Evolutionary conservation across 2,888 invertebrate genomes (phyloP), one percentile per base, ranked within the genome.

Genomic region (Cheilosia scutellata): DNA sequence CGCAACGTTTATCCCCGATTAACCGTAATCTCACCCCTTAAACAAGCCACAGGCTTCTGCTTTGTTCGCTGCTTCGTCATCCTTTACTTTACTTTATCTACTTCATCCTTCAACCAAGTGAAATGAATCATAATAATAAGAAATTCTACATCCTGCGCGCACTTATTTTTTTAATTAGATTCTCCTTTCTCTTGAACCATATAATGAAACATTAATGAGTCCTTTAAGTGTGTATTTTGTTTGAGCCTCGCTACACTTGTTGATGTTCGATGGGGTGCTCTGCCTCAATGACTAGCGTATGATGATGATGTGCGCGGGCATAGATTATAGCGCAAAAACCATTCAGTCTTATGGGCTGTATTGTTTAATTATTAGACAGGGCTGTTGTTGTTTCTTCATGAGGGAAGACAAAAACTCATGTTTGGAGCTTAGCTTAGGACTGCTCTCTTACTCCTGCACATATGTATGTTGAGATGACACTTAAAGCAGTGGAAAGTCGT

Each of bases 181-280:
- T 65, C 79, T 75, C 37, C 62, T 79, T 77, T 63, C 70, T 44
- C 58, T 44, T 70, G 70, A 79, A 68, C 68, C 65, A 29, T 68
- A 65, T 79, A 79, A 79, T 79, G 83, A 84, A 84, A 84, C 83
- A 79, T 84, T 84, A 79, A 84, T 79, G 83, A 74, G 74, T 51
- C 79, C 70, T 84, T 79, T 57, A 84, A 84, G 70, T 75, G 72
- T 42, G 65, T 71, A 53, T 27, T 79, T 66, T 72, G 51, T 74
- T 66, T 66, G 40, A 57, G 62, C 44, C 49, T 57, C 33, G 74
- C 44, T 63, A 44, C 72, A 74, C 79, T 84, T 84, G 79, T 84
- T 84, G 83, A 71, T 29, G 72, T 66, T 72, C 31, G 42, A 58
- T 57, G 62, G 27, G 29, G 5, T 31, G 37, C 11, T 31, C n/a